A percentile compares a stretch with the other conserved stretches of the same genome.
Evolutionary conservation across 2,113 vertebrate species (phyloP).

Genomic region (Rhegmatorhina hoffmannsi): DNA sequence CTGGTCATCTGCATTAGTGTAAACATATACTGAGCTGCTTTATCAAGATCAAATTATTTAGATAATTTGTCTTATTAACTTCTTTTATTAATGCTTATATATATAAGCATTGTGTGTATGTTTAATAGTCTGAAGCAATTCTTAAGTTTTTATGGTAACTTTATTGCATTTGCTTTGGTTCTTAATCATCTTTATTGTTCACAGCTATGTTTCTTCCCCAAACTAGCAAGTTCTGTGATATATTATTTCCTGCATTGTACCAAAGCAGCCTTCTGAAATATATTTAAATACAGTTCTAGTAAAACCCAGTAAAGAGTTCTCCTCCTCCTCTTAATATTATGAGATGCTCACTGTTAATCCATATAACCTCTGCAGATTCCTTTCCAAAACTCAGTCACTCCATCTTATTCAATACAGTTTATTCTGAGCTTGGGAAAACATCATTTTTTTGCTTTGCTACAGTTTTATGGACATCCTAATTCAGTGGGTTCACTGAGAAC

Average conservation of each 20-base stretch:
- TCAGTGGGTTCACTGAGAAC: background rate
- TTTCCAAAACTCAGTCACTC: background rate
- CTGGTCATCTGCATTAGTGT: conserved; percentile 46
- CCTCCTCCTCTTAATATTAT: background rate
- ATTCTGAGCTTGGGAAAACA: background rate
- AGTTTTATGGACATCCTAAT: background rate
- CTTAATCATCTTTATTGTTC: conserved; percentile 39
- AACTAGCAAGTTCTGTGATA: background rate
- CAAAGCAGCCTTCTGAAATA: background rate
- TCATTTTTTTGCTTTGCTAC: background rate
- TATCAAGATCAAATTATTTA: conserved; percentile 72
- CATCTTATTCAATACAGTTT: background rate
- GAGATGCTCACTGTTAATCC: background rate
- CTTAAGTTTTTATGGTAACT: conserved; percentile 33
- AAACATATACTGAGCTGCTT: conserved; percentile 36
- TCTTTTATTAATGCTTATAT: conserved; percentile 39
- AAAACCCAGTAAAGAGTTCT: background rate
- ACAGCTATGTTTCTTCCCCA: background rate
- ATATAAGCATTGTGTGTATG: background rate
- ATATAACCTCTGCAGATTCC: background rate
- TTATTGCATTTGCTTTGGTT: conserved; percentile 32
- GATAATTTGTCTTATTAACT: conserved; percentile 67
- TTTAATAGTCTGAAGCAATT: conserved; percentile 23
- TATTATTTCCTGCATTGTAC: background rate
- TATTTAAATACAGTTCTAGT: background rate